A percentile compares a stretch with the other conserved stretches of the same genome.
Conservation (phyloP, 1,140 invertebrate genomes). For the Condylostylus longicornis region DNA sequence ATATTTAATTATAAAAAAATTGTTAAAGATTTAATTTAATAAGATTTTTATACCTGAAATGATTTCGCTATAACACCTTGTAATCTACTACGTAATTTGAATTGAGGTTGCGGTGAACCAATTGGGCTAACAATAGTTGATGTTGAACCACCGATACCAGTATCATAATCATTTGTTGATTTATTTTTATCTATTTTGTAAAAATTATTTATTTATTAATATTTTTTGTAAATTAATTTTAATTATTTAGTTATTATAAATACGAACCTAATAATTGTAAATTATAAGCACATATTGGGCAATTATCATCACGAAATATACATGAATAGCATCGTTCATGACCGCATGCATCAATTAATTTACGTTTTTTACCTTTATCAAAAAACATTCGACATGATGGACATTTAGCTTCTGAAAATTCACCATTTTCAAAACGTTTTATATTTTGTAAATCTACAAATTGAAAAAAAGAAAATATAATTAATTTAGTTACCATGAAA, state of each 20-base stretch:
- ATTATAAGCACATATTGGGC: conserved; percentile 61
- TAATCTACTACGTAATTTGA: conserved; percentile 30
- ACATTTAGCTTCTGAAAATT: conserved; percentile 45
- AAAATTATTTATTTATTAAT: too few relatives aligned
- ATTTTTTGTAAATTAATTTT: too few relatives aligned
- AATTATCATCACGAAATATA: conserved; percentile 78
- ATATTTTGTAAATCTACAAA: conserved; percentile 59
- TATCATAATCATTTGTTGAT: conserved; percentile 24
- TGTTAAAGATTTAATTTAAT: too few relatives aligned
- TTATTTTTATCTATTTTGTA: too few relatives aligned
- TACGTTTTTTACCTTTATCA: conserved; percentile 86
- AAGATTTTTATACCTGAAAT: too few relatives aligned
- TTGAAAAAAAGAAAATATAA: conserved; percentile 23
- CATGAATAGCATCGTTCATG: conserved; percentile 89
- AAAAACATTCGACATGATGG: conserved; percentile 81
- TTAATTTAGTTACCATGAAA: too few relatives aligned
- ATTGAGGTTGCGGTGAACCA: conserved; percentile 27
- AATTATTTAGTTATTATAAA: too few relatives aligned
- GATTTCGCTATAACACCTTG: too few relatives aligned
- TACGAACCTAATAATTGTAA: conserved; percentile 26
- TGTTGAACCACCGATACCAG: conserved; percentile 30
- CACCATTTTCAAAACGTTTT: conserved; percentile 27
- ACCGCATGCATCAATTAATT: conserved; percentile 83
- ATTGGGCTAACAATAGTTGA: conserved; percentile 30
- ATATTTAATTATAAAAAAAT: too few relatives aligned